Base-by-base conservation (phyloP, 1,140 invertebrate genomes). In the Ceratina australensis region DNA sequence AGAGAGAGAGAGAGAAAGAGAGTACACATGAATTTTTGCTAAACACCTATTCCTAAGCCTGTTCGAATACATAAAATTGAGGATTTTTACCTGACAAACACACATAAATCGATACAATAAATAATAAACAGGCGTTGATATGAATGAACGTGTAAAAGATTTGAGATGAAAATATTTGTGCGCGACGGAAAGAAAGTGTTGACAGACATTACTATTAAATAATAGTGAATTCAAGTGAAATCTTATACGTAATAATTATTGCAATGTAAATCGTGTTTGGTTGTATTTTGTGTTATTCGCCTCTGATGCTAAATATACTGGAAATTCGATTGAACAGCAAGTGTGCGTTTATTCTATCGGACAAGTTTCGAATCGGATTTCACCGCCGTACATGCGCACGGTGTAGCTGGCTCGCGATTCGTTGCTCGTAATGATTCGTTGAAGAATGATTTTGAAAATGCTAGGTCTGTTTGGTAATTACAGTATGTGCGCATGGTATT, bases 291-390 rank as follows among this genome's bases (percentile, higher is more conserved):
- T 87, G 87, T 89, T 89, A 88, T 85, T 84, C 72, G 86, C 83
- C 86, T 88, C 78, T 87, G 82, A 89, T 87, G 84, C 88, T 88
- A 87, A 89, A 89, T 89, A 89, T 89, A 89, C 88, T 88, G 86
- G 81, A 89, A 87, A 89, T 89, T 89, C 67, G 87, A 89, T 83
- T 79, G 71, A 77, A 52, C 20, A 1, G 12, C 16, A n/a, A 7
- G 33, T 64, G 24, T 57, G 12, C 22, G 20, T 7, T 69, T 61
- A 47, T 69, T 42, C 15, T 64, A n/a, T 33, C 2, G 0, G n/a
- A 50, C 7, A 22, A 18, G 18, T 64, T 72, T 22, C 22, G 57
- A 64, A 49, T 76, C 61, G 15, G 52, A 76, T 71, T 64, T 47
- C 63, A 1, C 1, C 33, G 59, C 49, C n/a, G 0, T 1, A 42